phyloP scores from a whole-genome alignment of 2,888 invertebrate species.

The Vanessa cardui region DNA sequence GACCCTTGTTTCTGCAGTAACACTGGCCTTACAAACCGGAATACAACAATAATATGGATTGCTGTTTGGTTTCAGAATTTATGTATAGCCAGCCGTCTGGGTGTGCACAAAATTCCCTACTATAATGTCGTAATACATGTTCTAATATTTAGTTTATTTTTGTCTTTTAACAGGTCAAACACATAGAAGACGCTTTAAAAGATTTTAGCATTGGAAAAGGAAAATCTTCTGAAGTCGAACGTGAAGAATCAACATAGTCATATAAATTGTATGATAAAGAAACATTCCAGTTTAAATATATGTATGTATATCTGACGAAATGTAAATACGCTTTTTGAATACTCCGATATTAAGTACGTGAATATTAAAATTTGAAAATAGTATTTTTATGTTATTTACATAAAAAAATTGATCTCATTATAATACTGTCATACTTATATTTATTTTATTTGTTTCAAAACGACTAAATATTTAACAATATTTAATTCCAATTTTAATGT shows the following conservation, averaged over 20 bases:
- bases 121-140: too few relatives aligned
- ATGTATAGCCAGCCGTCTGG: too few relatives aligned
- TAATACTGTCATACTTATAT: neutral
- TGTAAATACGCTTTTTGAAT: neutral
- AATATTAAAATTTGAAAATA: neutral
- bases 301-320: neutral
- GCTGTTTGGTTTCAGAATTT: too few relatives aligned
- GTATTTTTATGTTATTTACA: neutral
- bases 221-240: constrained; percentile 59
- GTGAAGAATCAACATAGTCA: constrained; percentile 68
- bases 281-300: constrained; percentile 19
- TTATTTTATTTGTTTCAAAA: constrained; percentile 12
- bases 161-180: constrained; percentile 73
- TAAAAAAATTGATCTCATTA: constrained; percentile 11
- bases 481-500: too few relatives aligned
- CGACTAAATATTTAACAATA: neutral
- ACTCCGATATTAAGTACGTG: neutral
- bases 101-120: too few relatives aligned
- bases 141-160: neutral
- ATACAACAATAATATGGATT: too few relatives aligned
- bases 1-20: too few relatives aligned
- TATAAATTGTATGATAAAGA: constrained; percentile 14
- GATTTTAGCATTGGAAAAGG: constrained; percentile 83
- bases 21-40: too few relatives aligned
- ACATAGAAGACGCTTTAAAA: constrained; percentile 86